A percentile compares a stretch with the other conserved stretches of the same genome.
These are phyloP conservation scores for Drosophila anomelani DNA, from an alignment of 2,888 invertebrate species.

Conservation along the genomic window DNA sequence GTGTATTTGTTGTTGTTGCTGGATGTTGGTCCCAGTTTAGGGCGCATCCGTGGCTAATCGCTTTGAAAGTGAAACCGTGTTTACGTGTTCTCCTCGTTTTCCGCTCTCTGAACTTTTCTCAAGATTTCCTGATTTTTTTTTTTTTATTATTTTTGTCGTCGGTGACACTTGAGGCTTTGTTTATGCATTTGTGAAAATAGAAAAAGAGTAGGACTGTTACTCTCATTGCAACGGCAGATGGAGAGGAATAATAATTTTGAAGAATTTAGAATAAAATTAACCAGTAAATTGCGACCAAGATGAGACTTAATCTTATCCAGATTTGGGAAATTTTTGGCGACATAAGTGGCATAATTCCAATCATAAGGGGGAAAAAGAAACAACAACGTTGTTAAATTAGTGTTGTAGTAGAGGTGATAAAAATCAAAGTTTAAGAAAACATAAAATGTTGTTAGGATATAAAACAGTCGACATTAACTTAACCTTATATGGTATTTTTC, in stretches of 20 bases:
- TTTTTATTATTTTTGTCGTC: constrained; percentile 25
- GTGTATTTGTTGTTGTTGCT: constrained; percentile 34
- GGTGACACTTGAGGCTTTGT: constrained; percentile 47
- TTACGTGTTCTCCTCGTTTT: constrained; percentile 68
- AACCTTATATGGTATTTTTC: not conserved
- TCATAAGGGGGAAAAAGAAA: not conserved
- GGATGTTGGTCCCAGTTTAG: constrained; percentile 60
- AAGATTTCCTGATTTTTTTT: constrained; percentile 18
- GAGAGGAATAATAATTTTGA: not conserved
- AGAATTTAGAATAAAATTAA: not conserved
- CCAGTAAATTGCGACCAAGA: not conserved
- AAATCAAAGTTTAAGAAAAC: no score
- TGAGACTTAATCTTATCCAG: not conserved
- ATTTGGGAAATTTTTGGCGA: not conserved
- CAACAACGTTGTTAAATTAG: not conserved
- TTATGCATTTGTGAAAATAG: constrained; percentile 25
- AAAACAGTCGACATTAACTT: not conserved
- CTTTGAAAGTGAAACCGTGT: constrained; percentile 82
- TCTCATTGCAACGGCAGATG: not conserved
- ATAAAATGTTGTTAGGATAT: not conserved
- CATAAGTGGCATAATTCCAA: not conserved
- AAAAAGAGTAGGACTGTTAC: constrained; percentile 3
- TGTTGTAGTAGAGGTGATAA: no score
- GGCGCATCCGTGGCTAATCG: constrained; percentile 77
- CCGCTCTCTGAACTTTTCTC: constrained; percentile 53